These are phyloP conservation scores for Amphipyra berbera DNA, from an alignment of 2,888 invertebrate species.

Conservation along the genomic window DNA sequence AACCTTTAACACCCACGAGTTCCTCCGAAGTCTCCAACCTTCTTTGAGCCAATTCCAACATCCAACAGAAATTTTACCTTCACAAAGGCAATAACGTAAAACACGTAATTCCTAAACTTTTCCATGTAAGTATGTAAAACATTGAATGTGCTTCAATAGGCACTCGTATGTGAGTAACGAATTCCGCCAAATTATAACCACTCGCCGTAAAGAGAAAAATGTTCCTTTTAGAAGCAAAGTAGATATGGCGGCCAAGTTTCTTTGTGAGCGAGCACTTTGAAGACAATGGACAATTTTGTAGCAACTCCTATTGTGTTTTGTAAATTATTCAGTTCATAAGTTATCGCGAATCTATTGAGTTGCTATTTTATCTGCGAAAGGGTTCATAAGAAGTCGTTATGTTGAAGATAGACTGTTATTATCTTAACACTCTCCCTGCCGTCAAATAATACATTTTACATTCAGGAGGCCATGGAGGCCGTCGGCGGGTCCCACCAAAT, in stretches of 20 bases:
- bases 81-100: conserved; percentile 10
- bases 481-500: no score
- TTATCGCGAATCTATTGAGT: conserved; percentile 49
- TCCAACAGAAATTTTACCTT: background rate
- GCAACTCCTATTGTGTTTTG: conserved; percentile 49
- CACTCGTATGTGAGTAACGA: conserved; percentile 19
- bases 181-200: conserved; percentile 60
- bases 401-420: background rate
- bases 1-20: background rate
- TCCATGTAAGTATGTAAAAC: conserved; percentile 14
- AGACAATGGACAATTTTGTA: conserved; percentile 64
- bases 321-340: conserved; percentile 64
- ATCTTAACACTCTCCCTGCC: no score
- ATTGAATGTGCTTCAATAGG: conserved; percentile 9
- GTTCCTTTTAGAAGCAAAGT: conserved; percentile 53
- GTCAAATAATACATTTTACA: no score
- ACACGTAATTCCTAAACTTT: conserved; percentile 15
- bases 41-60: conserved; percentile 1
- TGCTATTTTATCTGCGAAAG: conserved; percentile 3
- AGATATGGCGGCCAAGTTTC: conserved; percentile 53
- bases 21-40: conserved; percentile 6
- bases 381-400: background rate
- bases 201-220: conserved; percentile 57
- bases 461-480: no score
- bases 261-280: conserved; percentile 60